These are phyloP conservation scores for Protomyctophum bolini DNA, from an alignment of 2,113 vertebrate genomes.

Conservation along the genomic window DNA sequence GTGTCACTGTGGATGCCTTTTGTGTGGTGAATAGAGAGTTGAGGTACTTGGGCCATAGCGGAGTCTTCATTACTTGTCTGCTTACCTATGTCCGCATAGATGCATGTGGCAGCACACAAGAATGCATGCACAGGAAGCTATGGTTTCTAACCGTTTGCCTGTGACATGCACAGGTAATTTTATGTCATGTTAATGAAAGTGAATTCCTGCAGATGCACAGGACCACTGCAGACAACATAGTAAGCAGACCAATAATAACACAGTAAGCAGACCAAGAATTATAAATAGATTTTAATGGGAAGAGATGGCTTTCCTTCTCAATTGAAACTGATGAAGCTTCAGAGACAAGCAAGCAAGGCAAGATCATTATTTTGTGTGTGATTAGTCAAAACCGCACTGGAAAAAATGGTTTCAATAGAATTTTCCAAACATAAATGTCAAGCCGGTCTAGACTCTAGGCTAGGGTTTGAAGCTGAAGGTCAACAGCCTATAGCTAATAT, in stretches of 20 bases:
- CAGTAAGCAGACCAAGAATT: no score
- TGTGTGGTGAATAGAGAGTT: conserved; percentile 61
- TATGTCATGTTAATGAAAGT: no score
- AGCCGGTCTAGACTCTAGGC: neutral
- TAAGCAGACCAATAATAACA: no score
- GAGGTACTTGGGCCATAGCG: conserved; percentile 19
- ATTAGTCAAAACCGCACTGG: neutral
- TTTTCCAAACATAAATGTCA: neutral
- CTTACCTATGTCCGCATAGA: conserved; percentile 47
- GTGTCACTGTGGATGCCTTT: conserved; percentile 43
- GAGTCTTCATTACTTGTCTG: conserved; percentile 25
- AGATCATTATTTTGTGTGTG: neutral
- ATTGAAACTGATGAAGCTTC: no score
- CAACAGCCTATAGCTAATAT: neutral
- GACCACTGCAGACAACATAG: no score
- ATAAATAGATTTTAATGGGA: no score
- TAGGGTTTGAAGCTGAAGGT: neutral
- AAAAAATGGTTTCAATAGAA: no score
- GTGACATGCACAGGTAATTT: no score
- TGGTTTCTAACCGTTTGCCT: conserved; percentile 39
- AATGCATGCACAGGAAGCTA: conserved; percentile 57
- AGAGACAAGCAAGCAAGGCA: no score
- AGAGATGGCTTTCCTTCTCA: no score
- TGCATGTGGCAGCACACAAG: conserved; percentile 43
- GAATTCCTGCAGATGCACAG: no score